These are phyloP conservation scores for Amblyjoppa fuscipennis DNA, from an alignment of 2,888 invertebrate species.

Conservation along the genomic window DNA sequence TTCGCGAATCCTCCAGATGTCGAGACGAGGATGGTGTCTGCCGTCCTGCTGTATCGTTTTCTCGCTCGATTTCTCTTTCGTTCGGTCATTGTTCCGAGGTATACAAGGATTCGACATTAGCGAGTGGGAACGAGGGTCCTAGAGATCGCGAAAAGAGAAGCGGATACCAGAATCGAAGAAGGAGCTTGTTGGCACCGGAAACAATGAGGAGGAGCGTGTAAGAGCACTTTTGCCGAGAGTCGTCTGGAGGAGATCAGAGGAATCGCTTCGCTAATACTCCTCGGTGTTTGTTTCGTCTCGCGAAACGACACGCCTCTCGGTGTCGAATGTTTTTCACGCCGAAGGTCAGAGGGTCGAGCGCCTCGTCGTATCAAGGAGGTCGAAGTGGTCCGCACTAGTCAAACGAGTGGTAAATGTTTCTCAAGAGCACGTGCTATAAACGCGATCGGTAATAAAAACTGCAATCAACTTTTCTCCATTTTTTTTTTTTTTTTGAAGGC, in stretches of 20 bases:
- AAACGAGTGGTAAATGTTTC: too few relatives aligned
- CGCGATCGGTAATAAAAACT: too few relatives aligned
- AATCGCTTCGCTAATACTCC: conserved; percentile 1
- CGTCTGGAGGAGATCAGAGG: conserved; percentile 29
- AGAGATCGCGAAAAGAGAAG: conserved; percentile 21
- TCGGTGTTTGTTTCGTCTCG: background rate
- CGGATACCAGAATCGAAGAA: background rate
- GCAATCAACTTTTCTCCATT: too few relatives aligned
- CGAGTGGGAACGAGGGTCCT: conserved; percentile 36
- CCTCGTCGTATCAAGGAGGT: background rate
- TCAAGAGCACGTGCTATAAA: too few relatives aligned
- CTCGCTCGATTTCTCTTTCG: conserved; percentile 44
- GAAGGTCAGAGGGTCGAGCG: conserved; percentile 5
- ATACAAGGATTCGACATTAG: conserved; percentile 78
- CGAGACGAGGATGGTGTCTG: conserved; percentile 41
- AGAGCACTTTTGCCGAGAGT: conserved; percentile 16
- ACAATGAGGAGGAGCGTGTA: conserved; percentile 23
- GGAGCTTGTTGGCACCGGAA: conserved; percentile 20
- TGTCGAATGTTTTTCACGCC: conserved; percentile 21
- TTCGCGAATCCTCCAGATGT: conserved; percentile 64
- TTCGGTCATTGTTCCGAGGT: conserved; percentile 67
- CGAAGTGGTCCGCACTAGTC: too few relatives aligned
- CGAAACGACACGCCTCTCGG: background rate
- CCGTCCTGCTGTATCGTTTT: conserved; percentile 13
- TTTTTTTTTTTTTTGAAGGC: too few relatives aligned